Base-by-base conservation (phyloP, 2,888 invertebrate genomes). In the Mythimna vitellina region DNA sequence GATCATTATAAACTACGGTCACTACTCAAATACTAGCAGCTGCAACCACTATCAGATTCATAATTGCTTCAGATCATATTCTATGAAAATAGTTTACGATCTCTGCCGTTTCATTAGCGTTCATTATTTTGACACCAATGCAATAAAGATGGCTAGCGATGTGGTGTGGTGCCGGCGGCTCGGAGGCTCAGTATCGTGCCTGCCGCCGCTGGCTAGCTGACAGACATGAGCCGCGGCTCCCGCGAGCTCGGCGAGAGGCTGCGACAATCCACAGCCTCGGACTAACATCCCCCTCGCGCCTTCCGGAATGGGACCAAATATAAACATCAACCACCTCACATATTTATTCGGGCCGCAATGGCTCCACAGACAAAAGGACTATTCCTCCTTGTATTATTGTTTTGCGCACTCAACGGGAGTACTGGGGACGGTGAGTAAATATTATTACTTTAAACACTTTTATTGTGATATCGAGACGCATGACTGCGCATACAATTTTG, bases 111-210 rank as follows among this genome's bases (percentile, higher is more conserved):
- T 92, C 89, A 93, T 93, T 93, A 90, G 89, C 89, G 89, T 92
- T 93, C 89, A 95, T 96, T 94, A 90, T 88, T 91, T 89, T 93
- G 95, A 95, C 95, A 95, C 93, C 92, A 92, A 92, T 94, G 89
- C 90, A 90, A 89, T 91, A 87, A 90, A 87, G 87, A 89, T 85
- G 87, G 82, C 85, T 76, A 84, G 87, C 90, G 90, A 92, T 89
- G 88, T 89, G 88, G 91, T 90, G 83, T 90, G 89, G 72, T 89
- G 73, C 76, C 82, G 73, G 80, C 82, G 62, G 80, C 80, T 64
- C 54, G 73, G 78, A 74, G 70, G 64, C 76, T 82, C 91, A 93
- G 93, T 93, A 86, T 78, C 78, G 88, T 83, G 78, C 78, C 83
- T 80, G 90, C 85, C 89, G 80, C 82, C 86, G 88, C 87, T 83